Evolutionary conservation across 2,797 vertebrate genomes (phyloP), one percentile per base, ranked within the genome.

Genomic region (Gymnoscopelus microlampas): DNA sequence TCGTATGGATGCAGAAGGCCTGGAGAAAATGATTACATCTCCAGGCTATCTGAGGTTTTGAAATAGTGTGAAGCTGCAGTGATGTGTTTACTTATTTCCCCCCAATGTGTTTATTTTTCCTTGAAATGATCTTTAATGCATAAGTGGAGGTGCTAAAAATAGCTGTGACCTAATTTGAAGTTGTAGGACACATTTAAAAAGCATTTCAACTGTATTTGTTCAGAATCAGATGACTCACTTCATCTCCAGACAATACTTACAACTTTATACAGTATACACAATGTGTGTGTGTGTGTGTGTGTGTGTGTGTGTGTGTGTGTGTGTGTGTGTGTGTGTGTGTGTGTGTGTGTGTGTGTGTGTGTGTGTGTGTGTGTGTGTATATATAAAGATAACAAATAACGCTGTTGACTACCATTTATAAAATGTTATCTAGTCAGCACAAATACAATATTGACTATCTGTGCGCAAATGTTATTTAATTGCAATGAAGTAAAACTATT

Each of bases 161-260:
- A 91, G 73, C 56, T 86, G 39, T 3, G 85, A 84, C 88, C 88
- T 73, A 81, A 81, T 91, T 91, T 83, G 71, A 63, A 73, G 81
- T 77, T 82, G 78, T 65, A 73, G 15, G 71, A 86, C 84, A 81
- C 70, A 81, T 85, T 85, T 19, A 39, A 79, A 81, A 71, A 68
- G 63, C 77, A 66, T 82, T 90, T 83, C 53, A 88, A 88, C 83
- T 85, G 4, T 80, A 82, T 86, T 81, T 35, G 1, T 67, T 77
- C 6, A 29, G 26, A 29, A 66, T 68, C 19, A 81, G 32, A 78
- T 84, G 71, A 79, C 63, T 71, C 51, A 54, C 71, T 70, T 67
- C 62, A 57, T 68, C 49, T 15, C 35, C 35, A 60, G 55, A 60
- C 63, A 35, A 12, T 19, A 19, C 19, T 19, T 29, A 29, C 26